A percentile compares a stretch with the other conserved stretches of the same genome.
Evolutionary conservation across 2,888 invertebrate genomes (phyloP).

Genomic region (Harpalus rufipes): DNA sequence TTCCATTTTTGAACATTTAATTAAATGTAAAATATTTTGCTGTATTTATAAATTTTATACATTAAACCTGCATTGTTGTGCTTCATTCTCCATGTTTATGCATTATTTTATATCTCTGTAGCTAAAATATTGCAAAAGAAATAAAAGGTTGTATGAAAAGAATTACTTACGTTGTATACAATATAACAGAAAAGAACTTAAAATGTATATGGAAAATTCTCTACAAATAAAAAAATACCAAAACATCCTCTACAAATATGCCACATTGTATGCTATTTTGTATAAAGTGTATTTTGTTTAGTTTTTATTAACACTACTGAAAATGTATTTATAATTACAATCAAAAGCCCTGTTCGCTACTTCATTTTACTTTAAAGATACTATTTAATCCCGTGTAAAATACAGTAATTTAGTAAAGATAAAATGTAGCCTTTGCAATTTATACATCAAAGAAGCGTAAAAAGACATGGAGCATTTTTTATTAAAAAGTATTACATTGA

Average conservation of each 20-base stretch:
- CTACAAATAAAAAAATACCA: neutral
- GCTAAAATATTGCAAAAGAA: neutral
- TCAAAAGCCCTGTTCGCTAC: neutral
- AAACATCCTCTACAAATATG: neutral
- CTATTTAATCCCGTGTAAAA: neutral
- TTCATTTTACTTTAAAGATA: neutral
- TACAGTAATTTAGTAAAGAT: neutral
- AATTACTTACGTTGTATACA: neutral
- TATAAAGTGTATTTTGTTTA: neutral
- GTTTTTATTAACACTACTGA: neutral
- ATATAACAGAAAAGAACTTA: neutral
- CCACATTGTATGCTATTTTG: neutral
- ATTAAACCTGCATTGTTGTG: neutral
- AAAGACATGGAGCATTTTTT: constrained; percentile 28
- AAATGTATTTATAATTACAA: neutral
- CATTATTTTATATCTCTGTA: neutral
- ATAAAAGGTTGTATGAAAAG: neutral
- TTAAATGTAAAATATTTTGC: neutral
- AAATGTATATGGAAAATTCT: neutral
- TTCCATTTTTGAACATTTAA: neutral
- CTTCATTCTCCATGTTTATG: neutral
- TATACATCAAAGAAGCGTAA: constrained; percentile 36
- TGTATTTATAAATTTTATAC: neutral
- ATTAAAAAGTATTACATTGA: constrained; percentile 34
- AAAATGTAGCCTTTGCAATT: constrained; percentile 39